These are phyloP conservation scores for Pollachius pollachius DNA, from an alignment of 2,113 vertebrate genomes.

Conservation along the genomic window DNA sequence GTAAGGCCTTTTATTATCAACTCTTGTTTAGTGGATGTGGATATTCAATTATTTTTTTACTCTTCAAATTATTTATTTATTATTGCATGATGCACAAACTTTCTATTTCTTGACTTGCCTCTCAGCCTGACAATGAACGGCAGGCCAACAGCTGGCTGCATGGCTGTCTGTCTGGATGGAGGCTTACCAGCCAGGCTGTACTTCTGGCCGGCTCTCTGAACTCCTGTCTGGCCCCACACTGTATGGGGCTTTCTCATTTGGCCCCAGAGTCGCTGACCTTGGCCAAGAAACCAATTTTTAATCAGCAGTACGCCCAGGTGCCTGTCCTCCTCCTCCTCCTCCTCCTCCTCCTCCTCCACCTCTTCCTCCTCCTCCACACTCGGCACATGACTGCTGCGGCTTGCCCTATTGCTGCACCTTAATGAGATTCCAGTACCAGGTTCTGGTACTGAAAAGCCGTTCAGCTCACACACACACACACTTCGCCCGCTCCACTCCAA, in stretches of 20 bases:
- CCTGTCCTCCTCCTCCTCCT: constrained; percentile 26
- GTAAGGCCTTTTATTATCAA: too few relatives aligned
- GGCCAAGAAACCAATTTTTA: constrained; percentile 50
- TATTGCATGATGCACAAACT: neutral
- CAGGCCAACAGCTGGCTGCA: constrained; percentile 7
- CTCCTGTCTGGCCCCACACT: constrained; percentile 35
- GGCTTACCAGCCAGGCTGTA: constrained; percentile 24
- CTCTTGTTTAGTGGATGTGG: too few relatives aligned
- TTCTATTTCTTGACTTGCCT: neutral
- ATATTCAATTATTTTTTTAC: neutral
- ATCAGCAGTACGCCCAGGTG: constrained; percentile 43
- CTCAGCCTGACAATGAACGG: neutral
- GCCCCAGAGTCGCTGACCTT: constrained; percentile 52
- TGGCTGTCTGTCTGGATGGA: constrained; percentile 36
- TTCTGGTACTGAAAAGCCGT: too few relatives aligned
- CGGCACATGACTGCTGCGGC: too few relatives aligned
- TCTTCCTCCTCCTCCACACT: neutral
- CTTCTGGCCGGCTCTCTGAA: constrained; percentile 32
- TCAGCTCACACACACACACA: too few relatives aligned
- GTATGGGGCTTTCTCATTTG: constrained; percentile 32
- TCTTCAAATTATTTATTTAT: neutral
- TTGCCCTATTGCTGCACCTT: too few relatives aligned
- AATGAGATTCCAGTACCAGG: too few relatives aligned
- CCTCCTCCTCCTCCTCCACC: constrained; percentile 28
- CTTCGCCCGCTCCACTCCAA: too few relatives aligned